Evolutionary conservation across 2,888 invertebrate genomes (phyloP).

Genomic region (Diloba caeruleocephala): DNA sequence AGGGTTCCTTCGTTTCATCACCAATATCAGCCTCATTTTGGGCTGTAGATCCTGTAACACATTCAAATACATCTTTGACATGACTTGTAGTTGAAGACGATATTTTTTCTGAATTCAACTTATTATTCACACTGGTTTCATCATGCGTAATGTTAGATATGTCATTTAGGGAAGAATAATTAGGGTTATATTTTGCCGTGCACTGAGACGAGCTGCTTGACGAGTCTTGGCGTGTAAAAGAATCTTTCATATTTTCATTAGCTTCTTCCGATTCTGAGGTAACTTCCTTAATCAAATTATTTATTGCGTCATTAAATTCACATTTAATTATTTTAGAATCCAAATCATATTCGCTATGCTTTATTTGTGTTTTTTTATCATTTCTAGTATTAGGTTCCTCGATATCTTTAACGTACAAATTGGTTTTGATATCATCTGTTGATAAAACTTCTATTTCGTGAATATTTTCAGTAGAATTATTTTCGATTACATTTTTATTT

Average conservation of each 20-base stretch:
- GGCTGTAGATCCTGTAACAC: slow-evolving; percentile 72
- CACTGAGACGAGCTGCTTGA: slow-evolving; percentile 91
- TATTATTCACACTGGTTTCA: slow-evolving; percentile 64
- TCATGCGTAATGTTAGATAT: slow-evolving; percentile 88
- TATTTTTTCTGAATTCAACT: slow-evolving; percentile 55
- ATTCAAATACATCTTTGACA: slow-evolving; percentile 83
- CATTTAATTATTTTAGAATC: slow-evolving; percentile 84
- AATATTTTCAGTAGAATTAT: slow-evolving; percentile 25
- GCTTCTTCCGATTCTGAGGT: slow-evolving; percentile 74
- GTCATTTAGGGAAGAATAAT: slow-evolving; percentile 89
- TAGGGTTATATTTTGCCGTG: slow-evolving; percentile 91
- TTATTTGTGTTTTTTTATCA: slow-evolving; percentile 32
- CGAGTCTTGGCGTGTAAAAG: slow-evolving; percentile 88
- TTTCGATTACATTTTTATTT: slow-evolving; percentile 14
- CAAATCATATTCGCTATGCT: slow-evolving; percentile 66
- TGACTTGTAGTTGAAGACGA: slow-evolving; percentile 62
- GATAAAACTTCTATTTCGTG: slow-evolving; percentile 81
- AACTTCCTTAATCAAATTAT: slow-evolving; percentile 83
- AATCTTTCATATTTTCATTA: slow-evolving; percentile 68
- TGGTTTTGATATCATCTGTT: slow-evolving; percentile 78
- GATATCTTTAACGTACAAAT: slow-evolving; percentile 80
- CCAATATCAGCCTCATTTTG: slow-evolving; percentile 49
- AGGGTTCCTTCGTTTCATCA: slow-evolving; percentile 68
- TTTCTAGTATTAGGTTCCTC: slow-evolving; percentile 43
- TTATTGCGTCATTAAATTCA: slow-evolving; percentile 84